phyloP scores from a whole-genome alignment of 2,113 vertebrate species.

The Heterotilapia buettikoferi region DNA sequence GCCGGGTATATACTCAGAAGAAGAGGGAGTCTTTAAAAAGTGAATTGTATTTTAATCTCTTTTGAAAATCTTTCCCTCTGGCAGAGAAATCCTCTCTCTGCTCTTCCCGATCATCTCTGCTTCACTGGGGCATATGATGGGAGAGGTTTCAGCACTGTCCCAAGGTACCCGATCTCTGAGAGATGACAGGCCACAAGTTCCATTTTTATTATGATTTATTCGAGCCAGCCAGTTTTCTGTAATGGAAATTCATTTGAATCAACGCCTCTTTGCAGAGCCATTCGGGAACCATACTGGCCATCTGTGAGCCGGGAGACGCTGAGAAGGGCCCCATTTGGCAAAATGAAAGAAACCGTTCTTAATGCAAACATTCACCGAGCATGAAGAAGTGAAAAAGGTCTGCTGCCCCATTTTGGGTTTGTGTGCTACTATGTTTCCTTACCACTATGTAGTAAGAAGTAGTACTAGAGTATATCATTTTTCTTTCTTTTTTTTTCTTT shows the following conservation, averaged over 20 bases:
- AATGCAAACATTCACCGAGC: constrained; percentile 37
- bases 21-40: constrained; percentile 38
- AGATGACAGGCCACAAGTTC: constrained; percentile 73
- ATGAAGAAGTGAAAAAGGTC: neutral
- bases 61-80: constrained; percentile 64
- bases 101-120: constrained; percentile 67
- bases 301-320: constrained; percentile 38
- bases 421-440: neutral
- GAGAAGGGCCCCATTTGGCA: constrained; percentile 40
- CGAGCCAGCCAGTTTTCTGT: constrained; percentile 67
- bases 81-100: constrained; percentile 51
- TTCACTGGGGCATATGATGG: constrained; percentile 76
- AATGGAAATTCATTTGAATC: constrained; percentile 76
- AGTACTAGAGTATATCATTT: neutral
- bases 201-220: constrained; percentile 81
- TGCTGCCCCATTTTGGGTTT: neutral
- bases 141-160: constrained; percentile 68
- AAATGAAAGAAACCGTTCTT: constrained; percentile 44
- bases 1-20: neutral
- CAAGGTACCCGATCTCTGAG: constrained; percentile 72
- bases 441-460: neutral
- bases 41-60: constrained; percentile 63
- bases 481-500: neutral
- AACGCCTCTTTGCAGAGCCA: constrained; percentile 38
- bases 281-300: constrained; percentile 31